Evolutionary conservation across 2,888 invertebrate species (phyloP).

Genomic region (Exocentrus adspersus): DNA sequence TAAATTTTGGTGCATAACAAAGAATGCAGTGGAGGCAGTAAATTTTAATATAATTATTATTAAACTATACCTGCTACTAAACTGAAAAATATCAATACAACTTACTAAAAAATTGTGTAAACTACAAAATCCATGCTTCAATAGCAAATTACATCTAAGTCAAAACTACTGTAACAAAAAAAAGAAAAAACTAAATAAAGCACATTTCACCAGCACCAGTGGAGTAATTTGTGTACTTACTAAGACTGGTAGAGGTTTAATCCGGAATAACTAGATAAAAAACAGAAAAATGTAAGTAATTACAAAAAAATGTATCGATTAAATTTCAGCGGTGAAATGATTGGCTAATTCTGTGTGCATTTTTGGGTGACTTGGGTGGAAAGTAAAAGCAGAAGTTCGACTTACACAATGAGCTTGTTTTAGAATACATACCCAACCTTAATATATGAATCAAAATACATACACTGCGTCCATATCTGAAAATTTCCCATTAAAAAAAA

Average conservation of each 20-base stretch:
- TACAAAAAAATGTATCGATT: slow-evolving; percentile 12
- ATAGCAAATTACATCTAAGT: slow-evolving; percentile 21
- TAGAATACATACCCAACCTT: slow-evolving; percentile 2
- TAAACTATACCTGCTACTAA: too few relatives aligned
- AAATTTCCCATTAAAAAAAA: too few relatives aligned
- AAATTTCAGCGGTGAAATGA: slow-evolving; percentile 25
- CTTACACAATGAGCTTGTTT: background rate
- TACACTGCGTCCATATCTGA: too few relatives aligned
- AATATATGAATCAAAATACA: too few relatives aligned
- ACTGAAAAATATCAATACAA: background rate
- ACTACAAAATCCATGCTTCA: slow-evolving; percentile 21
- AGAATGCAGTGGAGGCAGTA: too few relatives aligned
- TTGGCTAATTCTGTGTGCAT: slow-evolving; percentile 13
- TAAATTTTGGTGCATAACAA: too few relatives aligned
- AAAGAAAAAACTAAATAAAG: slow-evolving; percentile 47
- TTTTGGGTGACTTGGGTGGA: slow-evolving; percentile 11
- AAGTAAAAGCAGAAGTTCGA: slow-evolving; percentile 3
- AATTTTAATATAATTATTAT: too few relatives aligned
- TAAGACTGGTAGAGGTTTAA: slow-evolving; percentile 97
- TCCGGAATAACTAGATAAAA: slow-evolving; percentile 93
- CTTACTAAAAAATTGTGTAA: background rate
- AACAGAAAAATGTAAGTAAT: slow-evolving; percentile 57
- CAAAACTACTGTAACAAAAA: slow-evolving; percentile 18
- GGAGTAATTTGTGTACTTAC: slow-evolving; percentile 78
- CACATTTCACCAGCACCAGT: slow-evolving; percentile 62